Percentiles rank a stretch among this genome's conserved stretches.
Conservation (phyloP, 2,888 invertebrate species). For the Ophion ventricosus region DNA sequence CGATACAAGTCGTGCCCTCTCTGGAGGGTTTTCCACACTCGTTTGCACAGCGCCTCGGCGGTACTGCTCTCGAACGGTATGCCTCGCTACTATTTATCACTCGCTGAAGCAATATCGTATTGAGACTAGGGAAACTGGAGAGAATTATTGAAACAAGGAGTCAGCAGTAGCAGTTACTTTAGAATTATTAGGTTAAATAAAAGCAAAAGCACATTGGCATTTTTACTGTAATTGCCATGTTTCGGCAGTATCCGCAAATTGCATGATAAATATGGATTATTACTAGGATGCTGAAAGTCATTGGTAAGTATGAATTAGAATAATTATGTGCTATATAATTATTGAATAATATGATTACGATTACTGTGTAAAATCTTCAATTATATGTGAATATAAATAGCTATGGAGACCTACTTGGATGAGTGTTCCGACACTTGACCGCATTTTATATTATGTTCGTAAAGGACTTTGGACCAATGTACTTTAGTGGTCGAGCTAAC, state of each 20-base stretch:
- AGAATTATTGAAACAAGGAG: neutral
- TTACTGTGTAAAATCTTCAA: neutral
- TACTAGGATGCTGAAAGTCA: no score
- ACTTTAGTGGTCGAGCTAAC: neutral
- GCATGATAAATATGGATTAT: no score
- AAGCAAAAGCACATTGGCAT: neutral
- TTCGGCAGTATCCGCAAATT: no score
- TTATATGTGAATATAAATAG: neutral
- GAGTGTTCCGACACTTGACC: neutral
- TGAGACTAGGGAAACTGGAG: neutral
- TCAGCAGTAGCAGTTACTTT: neutral
- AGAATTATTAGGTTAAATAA: neutral
- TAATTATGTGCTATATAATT: neutral
- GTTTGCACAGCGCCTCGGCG: neutral
- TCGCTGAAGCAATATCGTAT: neutral
- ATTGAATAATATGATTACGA: neutral
- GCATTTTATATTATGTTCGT: neutral
- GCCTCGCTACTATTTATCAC: neutral
- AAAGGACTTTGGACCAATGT: neutral
- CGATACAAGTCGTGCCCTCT: neutral
- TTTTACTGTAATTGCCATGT: no score
- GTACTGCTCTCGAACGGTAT: constrained; percentile 19
- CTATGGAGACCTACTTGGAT: neutral
- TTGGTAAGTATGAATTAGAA: no score
- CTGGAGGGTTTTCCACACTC: neutral